Base-by-base conservation (phyloP, 2,888 invertebrate genomes). In the Trachelus tabidus region DNA sequence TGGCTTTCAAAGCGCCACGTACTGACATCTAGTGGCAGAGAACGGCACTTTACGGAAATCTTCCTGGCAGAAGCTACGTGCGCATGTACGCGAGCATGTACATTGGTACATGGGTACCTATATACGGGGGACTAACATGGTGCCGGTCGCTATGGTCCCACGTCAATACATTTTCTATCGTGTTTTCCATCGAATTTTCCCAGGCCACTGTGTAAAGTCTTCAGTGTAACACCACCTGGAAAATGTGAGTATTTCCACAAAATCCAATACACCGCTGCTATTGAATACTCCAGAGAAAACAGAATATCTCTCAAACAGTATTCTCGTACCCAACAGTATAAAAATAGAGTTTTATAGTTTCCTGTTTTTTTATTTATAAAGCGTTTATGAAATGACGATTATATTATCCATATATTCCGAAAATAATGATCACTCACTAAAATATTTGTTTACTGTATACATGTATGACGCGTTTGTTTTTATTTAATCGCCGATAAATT, bases 131-230 rank as follows among this genome's bases (percentile, higher is more conserved):
- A 75, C 68, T 84, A 83, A 85, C 83, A 88, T 87, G 87, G 82
- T 86, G 85, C 87, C 88, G 87, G 88, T 87, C 86, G 80, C 83
- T 81, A 84, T 86, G 85, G 81, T 83, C 82, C 81, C 84, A 83
- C 85, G 86, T 84, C 87, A 83, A 84, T 86, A 83, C 82, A 82
- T 81, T 80, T 71, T 77, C 75, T 79, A 80, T 81, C 81, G 83
- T 77, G 77, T 82, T 82, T 79, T 81, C 82, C 82, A 74, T 79
- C 80, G 77, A 76, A 82, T 79, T 83, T 83, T 81, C 80, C 82
- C 80, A 81, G 79, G 78, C 79, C 78, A 80, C 78, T 80, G 79
- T 56, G 23, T 56, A 9, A 23, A 56, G 23, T 56, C 56, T 56
- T 56, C 23, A 9, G 56, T 56, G 56, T 56, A 56, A 56, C 23